Conservation (phyloP, 2,113 vertebrate genomes). For the Onychostoma macrolepis region DNA sequence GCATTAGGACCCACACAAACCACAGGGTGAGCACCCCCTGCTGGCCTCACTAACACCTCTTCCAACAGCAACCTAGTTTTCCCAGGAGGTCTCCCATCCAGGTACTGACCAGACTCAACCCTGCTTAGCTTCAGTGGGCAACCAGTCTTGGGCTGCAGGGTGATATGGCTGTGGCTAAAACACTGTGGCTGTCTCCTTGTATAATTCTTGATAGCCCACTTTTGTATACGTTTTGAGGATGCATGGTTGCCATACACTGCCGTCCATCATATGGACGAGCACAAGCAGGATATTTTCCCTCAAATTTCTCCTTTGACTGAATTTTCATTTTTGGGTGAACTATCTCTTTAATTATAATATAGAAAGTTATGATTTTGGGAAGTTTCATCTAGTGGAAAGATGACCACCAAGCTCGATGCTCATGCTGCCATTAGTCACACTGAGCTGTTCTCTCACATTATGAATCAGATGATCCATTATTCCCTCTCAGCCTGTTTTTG, state of each 20-base stretch:
- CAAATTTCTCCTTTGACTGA: neutral
- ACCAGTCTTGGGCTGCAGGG: too few species aligned
- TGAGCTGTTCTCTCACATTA: neutral
- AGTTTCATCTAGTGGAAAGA: neutral
- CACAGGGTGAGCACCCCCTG: too few species aligned
- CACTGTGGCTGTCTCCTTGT: too few species aligned
- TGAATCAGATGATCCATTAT: neutral
- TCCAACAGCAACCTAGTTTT: too few species aligned
- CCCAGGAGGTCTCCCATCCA: too few species aligned
- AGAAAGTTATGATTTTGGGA: neutral
- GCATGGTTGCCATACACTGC: neutral
- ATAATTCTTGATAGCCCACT: neutral
- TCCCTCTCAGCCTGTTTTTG: neutral
- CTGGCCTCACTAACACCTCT: too few species aligned
- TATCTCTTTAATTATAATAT: neutral
- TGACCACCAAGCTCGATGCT: neutral
- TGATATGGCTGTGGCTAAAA: too few species aligned
- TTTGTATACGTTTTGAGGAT: neutral
- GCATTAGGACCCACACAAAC: too few species aligned
- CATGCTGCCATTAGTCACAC: slow-evolving; percentile 15
- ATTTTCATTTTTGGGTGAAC: neutral
- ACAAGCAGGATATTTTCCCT: neutral
- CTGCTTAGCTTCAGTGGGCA: too few species aligned
- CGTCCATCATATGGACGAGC: too few species aligned
- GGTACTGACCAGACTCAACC: too few species aligned